Conservation (phyloP, 2,888 invertebrate genomes). For the Drosophila nigricruria region DNA sequence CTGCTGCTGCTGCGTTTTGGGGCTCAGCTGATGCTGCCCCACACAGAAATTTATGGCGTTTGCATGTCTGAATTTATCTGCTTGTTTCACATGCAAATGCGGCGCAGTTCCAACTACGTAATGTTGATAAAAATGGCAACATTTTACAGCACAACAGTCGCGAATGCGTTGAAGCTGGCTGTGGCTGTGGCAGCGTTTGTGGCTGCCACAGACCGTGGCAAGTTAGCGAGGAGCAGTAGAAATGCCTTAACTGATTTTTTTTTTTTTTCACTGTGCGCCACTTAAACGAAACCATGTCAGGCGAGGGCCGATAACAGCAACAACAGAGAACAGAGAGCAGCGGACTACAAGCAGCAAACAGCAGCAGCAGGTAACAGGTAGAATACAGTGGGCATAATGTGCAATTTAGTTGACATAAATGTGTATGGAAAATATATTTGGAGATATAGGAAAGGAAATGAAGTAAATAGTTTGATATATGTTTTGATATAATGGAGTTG, state of each 20-base stretch:
- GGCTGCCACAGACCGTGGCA: slow-evolving; percentile 32
- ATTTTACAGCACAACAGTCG: slow-evolving; percentile 53
- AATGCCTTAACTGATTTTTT: slow-evolving; percentile 71
- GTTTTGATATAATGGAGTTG: too few species aligned
- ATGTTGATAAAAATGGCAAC: slow-evolving; percentile 75
- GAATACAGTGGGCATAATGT: slow-evolving; percentile 25
- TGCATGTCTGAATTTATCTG: slow-evolving; percentile 80
- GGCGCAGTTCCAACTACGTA: slow-evolving; percentile 51
- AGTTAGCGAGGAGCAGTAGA: slow-evolving; percentile 26
- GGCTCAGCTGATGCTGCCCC: slow-evolving; percentile 37
- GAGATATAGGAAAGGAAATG: background rate
- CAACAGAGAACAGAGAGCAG: background rate
- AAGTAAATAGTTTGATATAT: too few species aligned
- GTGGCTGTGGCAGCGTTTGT: slow-evolving; percentile 10
- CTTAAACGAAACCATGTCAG: slow-evolving; percentile 73
- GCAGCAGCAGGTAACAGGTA: slow-evolving; percentile 20
- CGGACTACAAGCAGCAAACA: slow-evolving; percentile 35
- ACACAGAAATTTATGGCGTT: slow-evolving; percentile 72
- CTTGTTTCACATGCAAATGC: slow-evolving; percentile 81
- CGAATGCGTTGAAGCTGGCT: slow-evolving; percentile 1
- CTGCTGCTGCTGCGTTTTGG: slow-evolving; percentile 34
- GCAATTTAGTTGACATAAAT: background rate
- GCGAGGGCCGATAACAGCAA: slow-evolving; percentile 26
- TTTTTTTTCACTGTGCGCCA: slow-evolving; percentile 27
- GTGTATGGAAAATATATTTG: background rate